These are phyloP conservation scores for Psittacula cyanocephala DNA, from an alignment of 2,113 vertebrate species.

Conservation along the genomic window DNA sequence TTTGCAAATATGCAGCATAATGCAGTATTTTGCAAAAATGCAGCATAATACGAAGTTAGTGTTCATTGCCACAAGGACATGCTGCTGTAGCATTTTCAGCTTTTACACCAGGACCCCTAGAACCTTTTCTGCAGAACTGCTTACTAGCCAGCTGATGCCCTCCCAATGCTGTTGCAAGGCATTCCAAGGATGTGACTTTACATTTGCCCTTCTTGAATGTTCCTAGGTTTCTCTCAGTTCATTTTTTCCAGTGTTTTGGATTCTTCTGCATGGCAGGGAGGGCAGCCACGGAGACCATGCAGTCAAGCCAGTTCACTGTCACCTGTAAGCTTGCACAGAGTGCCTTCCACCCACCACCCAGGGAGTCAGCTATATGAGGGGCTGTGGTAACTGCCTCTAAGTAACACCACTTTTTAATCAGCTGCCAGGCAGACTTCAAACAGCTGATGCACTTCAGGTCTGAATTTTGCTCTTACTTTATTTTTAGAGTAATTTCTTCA, in stretches of 20 bases:
- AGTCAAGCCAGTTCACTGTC: not conserved
- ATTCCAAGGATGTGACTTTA: not conserved
- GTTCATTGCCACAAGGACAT: not conserved
- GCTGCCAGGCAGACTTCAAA: constrained; percentile 1
- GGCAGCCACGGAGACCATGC: not conserved
- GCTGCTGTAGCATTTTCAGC: not conserved
- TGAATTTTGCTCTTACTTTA: constrained; percentile 16
- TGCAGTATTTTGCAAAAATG: not conserved
- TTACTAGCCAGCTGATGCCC: not conserved
- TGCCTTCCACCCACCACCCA: not conserved
- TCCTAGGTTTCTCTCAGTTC: not conserved
- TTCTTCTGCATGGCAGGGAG: no score
- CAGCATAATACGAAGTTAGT: fast-evolving
- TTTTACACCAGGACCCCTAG: not conserved
- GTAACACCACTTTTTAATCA: not conserved
- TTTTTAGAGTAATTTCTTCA: constrained; percentile 31
- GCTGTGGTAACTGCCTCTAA: not conserved
- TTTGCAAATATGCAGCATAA: not conserved
- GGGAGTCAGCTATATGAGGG: not conserved
- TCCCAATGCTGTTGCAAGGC: not conserved
- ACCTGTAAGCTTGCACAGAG: not conserved
- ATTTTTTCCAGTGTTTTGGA: not conserved
- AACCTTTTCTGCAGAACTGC: not conserved
- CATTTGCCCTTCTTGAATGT: not conserved
- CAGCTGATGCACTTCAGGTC: not conserved